phyloP scores from a whole-genome alignment of 2,888 invertebrate species.

The Dolomedes plantarius region DNA sequence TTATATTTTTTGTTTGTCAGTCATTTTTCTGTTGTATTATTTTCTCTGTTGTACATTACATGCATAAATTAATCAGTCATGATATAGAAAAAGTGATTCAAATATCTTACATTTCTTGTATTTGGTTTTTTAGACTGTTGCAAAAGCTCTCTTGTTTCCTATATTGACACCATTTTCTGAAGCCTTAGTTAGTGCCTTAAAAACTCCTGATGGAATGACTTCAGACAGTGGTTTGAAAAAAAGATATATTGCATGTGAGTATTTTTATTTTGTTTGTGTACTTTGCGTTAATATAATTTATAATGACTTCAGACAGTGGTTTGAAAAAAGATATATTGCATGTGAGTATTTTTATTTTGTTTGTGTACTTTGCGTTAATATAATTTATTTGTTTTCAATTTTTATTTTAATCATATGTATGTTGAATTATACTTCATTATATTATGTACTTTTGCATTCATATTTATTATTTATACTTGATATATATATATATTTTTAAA shows the following conservation, averaged over 20 bases:
- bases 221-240: slow-evolving; percentile 82
- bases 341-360: slow-evolving; percentile 74
- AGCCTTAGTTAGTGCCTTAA: slow-evolving; percentile 74
- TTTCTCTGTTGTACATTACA: too few relatives aligned
- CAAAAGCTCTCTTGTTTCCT: slow-evolving; percentile 82
- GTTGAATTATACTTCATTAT: too few relatives aligned
- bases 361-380: neutral
- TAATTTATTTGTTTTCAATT: neutral
- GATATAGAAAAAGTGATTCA: too few relatives aligned
- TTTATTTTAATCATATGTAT: too few relatives aligned
- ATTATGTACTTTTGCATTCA: too few relatives aligned
- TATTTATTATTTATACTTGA: too few relatives aligned
- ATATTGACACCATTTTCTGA: slow-evolving; percentile 83
- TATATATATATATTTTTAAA: too few relatives aligned
- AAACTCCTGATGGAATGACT: slow-evolving; percentile 43
- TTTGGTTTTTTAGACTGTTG: slow-evolving; percentile 78
- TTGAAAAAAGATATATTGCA: slow-evolving; percentile 83
- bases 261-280: neutral
- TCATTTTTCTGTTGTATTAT: too few relatives aligned
- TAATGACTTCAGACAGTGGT: slow-evolving; percentile 79
- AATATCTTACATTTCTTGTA: too few relatives aligned
- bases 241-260: slow-evolving; percentile 81
- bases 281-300: neutral
- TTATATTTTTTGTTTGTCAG: too few relatives aligned
- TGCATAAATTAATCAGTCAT: too few relatives aligned